Evolutionary conservation across 2,797 vertebrate species (phyloP), one percentile per base, ranked within the genome.

Genomic region (Oreochromis mossambicus): DNA sequence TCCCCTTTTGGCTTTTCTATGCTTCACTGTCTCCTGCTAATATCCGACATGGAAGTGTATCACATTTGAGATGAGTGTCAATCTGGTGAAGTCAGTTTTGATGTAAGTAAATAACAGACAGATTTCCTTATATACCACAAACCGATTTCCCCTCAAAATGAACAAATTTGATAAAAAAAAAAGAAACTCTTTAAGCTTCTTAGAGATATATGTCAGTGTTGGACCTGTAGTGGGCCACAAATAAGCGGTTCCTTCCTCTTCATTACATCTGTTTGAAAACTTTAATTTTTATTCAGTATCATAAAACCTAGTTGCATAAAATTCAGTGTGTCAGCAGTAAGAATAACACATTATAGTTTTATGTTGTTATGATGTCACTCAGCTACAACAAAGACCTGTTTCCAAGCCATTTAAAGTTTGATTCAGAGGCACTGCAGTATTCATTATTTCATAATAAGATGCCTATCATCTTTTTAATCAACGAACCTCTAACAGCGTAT

Each of bases 81-180:
- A 48, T 73, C 15, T 73, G 24, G 24, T 29, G 41, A 8, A 7
- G 66, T 29, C 24, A 17, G 41, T 29, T 70, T 26, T 11, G 24
- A 70, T 46, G 21, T 17, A 26, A 46, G 2, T 70, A 70, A 70
- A 29, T 48, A 17, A 46, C 66, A 70, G 41, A 46, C 8, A 26
- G 21, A 46, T 70, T 46, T 70, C 4, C 24, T 15, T 46, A 46
- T 46, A 70, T 46, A 43, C 66, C 36, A 26, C 21, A 2, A 3
- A 0, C 41, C 17, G 21, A 26, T 1, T 29, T 73, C 41, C 24
- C 68, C n/a, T 41, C 9, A 73, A 73, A 29, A 41, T 0, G 13
- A 48, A 73, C 68, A 29, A 46, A 73, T 68, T 10, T 0, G 1
- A 68, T 43, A 0, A 43, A 43, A 51, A 43, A 51, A 14, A 14